Base-by-base conservation (phyloP, 2,888 invertebrate species). In the Tipula vernalis region DNA sequence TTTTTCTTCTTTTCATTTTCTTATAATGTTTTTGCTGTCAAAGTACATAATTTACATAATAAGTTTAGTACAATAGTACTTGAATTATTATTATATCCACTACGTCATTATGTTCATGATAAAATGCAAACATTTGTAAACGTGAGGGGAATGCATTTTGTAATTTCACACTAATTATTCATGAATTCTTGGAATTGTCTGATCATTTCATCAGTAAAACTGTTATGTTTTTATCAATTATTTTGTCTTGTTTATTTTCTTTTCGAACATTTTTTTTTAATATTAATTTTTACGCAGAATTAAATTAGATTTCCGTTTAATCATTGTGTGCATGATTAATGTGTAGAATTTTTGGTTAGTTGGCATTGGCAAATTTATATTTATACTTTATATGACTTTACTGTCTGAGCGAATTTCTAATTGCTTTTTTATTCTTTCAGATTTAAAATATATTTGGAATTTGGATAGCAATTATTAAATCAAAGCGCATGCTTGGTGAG, bases 181-280 rank as follows among this genome's bases (percentile, higher is more conserved):
- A 71, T 71, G 28, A 28, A 71, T 71, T 71, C 71, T 28, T 71
- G 4, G 71, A 71, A 71, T 28, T 71, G 28, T 28, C n/a, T 57
- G 15, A 15, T 15, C 51, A 57, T 57, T 57, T 57, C 15, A 0
- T 57, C 71, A 8, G 28, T 71, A 51, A 15, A 5, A 28, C 18
- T 71, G 28, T 71, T 28, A 28, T 71, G 28, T 71, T 57, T 28
- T 71, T 71, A 71, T 71, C 71, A 71, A 71, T 10, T 71, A 28
- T 71, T 71, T 71, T 71, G 71, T 71, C 71, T 71, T 71, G 71
- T 71, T 71, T 71, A 71, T 71, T 71, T 71, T 71, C 71, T 71
- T 71, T 71, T 71, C 71, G 28, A 71, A 28, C 28, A n/a, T 15
- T 71, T 71, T 6, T 71, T 71, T 71, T 71, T 51, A 5, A 51